Base-by-base conservation (phyloP, 2,888 invertebrate genomes). In the Drosophila algonquin region DNA sequence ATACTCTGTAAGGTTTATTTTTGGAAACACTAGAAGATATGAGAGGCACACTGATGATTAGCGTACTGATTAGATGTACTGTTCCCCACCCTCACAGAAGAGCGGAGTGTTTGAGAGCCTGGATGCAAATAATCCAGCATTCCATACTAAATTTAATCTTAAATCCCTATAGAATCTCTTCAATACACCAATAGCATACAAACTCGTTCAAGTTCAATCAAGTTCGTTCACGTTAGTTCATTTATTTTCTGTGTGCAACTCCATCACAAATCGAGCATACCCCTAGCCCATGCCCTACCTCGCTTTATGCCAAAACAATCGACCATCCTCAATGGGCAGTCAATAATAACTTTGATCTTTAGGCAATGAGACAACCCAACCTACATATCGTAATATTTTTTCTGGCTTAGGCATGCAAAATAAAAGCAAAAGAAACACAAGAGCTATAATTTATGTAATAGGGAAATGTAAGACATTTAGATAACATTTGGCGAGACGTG, bases 401-500 rank as follows among this genome's bases (percentile, higher is more conserved):
- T 71, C 21, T 52, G 50, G 55, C 47, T 48, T 24, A 53, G 72
- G 52, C 52, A 48, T 72, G 18, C 52, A 27, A 46, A 55, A 63
- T 30, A 35, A 1, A 18, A 24, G 24, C 4, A 16, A 44, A 30
- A 44, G 32, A 4, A 40, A 68, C 71, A 40, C 32, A 45, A 52
- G 9, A 32, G 40, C 40, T n/a, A 40, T n/a, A 51, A 47, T 68
- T 87, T 86, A 86, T 80, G 65, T 69, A 83, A 83, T 67, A 71
- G 80, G 86, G 84, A 83, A 88, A 87, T 83, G 89, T 73, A 27
- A 73, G 80, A 69, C 87, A 80, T 83, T 88, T 83, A 72, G 86
- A 86, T 82, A 88, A 59, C 87, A 75, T 87, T 82, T 79, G 51
- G 63, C 47, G 59, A 58, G 75, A 64, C 65, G 63, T 68, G 75